These are phyloP conservation scores for Poecilia latipinna DNA, from an alignment of 2,113 vertebrate species.

Conservation along the genomic window DNA sequence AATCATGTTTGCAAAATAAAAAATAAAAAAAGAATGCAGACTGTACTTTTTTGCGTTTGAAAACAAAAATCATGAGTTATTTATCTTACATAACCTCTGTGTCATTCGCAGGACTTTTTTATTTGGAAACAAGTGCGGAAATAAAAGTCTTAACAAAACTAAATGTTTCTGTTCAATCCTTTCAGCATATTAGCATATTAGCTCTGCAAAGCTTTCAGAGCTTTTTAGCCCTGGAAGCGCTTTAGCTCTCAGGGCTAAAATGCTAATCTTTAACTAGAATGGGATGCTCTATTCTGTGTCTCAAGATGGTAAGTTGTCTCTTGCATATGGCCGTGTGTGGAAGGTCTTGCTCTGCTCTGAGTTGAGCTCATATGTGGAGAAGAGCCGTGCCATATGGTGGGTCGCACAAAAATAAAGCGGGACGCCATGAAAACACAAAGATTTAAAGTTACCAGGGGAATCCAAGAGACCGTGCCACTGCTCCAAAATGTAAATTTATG, in stretches of 20 bases:
- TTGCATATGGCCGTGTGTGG: constrained; percentile 22
- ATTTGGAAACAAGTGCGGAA: no score
- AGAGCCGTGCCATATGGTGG: constrained; percentile 56
- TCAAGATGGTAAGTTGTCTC: constrained; percentile 32
- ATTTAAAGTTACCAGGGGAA: constrained; percentile 5
- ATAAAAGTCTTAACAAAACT: no score
- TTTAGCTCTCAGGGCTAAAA: no score
- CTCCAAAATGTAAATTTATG: not conserved
- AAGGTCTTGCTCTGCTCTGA: constrained; percentile 37
- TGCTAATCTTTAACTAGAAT: no score
- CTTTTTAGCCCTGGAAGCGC: no score
- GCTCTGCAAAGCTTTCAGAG: no score
- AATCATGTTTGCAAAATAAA: no score
- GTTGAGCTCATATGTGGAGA: constrained; percentile 56
- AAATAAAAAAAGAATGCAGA: no score
- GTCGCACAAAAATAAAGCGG: constrained; percentile 35
- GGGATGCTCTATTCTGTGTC: constrained; percentile 22
- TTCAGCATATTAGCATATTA: no score
- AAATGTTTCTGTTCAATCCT: no score
- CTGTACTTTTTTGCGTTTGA: no score
- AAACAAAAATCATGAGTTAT: not conserved
- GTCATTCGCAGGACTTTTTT: no score
- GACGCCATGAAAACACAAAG: constrained; percentile 32
- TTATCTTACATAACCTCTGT: not conserved
- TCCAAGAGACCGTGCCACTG: constrained; percentile 9